A percentile compares a stretch with the other conserved stretches of the same genome.
Evolutionary conservation across 1,140 invertebrate genomes (phyloP).

Genomic region (Galendromus occidentalis): DNA sequence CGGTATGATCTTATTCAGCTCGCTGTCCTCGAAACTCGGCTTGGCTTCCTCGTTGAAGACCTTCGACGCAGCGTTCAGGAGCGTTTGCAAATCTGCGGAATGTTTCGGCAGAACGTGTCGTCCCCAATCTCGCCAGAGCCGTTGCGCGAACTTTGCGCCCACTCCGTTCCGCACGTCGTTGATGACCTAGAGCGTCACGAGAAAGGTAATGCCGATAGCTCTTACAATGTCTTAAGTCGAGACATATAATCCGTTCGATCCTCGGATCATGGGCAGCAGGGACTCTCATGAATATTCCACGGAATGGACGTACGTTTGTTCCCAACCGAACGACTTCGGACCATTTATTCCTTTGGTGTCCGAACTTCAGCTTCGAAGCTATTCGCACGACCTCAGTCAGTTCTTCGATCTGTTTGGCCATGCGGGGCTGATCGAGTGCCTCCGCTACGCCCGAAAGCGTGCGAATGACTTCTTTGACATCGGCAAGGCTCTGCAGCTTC

Average conservation of each 20-base stretch:
- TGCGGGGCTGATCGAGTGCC: not conserved
- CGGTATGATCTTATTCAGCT: not conserved
- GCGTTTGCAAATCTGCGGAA: not conserved
- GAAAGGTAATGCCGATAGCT: too few relatives aligned
- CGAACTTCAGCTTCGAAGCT: not conserved
- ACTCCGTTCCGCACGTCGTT: too few relatives aligned
- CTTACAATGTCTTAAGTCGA: too few relatives aligned
- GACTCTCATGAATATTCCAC: too few relatives aligned
- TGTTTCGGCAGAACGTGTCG: not conserved
- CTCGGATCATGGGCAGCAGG: too few relatives aligned
- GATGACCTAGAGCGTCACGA: too few relatives aligned
- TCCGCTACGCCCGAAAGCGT: not conserved
- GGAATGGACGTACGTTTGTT: not conserved
- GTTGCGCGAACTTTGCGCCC: too few relatives aligned
- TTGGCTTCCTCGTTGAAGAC: not conserved
- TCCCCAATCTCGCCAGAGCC: not conserved
- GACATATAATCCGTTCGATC: too few relatives aligned
- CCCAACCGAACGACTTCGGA: not conserved
- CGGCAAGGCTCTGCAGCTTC: not conserved
- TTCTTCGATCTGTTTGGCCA: not conserved
- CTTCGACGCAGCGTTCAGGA: not conserved
- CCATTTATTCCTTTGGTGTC: not conserved
- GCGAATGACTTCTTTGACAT: constrained; percentile 8
- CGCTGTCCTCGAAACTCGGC: not conserved
- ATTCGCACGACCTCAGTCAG: not conserved